phyloP scores from a whole-genome alignment of 2,888 invertebrate genomes.

The Drosophila siamana region DNA sequence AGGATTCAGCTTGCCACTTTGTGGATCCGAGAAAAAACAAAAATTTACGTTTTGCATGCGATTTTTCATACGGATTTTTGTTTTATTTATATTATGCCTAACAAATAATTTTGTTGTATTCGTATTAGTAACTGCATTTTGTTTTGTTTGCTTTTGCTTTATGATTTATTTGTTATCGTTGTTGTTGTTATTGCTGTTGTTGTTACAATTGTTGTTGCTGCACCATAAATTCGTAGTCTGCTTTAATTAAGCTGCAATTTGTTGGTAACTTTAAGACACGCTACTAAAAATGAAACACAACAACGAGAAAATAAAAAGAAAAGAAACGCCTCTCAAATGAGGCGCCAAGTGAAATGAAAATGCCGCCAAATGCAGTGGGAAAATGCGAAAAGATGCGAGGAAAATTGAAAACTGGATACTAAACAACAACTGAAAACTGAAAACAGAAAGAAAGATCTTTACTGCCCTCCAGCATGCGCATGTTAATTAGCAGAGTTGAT shows the following conservation, averaged over 20 bases:
- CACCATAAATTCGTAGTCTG: constrained; percentile 52
- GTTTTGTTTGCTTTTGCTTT: constrained; percentile 30
- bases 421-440: neutral
- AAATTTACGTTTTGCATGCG: constrained; percentile 30
- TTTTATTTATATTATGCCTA: constrained; percentile 8
- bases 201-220: constrained; percentile 43
- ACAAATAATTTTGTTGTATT: constrained; percentile 21
- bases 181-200: constrained; percentile 22
- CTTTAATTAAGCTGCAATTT: constrained; percentile 56
- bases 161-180: constrained; percentile 26
- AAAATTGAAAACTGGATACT: constrained; percentile 4
- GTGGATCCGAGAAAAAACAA: constrained; percentile 19
- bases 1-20: constrained; percentile 37
- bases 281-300: constrained; percentile 51
- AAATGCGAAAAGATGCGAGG: constrained; percentile 8
- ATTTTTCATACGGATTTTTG: constrained; percentile 1
- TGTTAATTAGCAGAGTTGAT: constrained; percentile 68
- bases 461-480: constrained; percentile 64
- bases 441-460: constrained; percentile 14
- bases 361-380: constrained; percentile 40
- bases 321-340: constrained; percentile 34
- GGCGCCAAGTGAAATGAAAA: constrained; percentile 45
- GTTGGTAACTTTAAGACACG: constrained; percentile 45
- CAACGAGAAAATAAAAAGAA: constrained; percentile 2
- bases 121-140: constrained; percentile 25